Evolutionary conservation across 2,113 vertebrate genomes (phyloP), one percentile per base, ranked within the genome.

Genomic region (Takifugu flavidus): DNA sequence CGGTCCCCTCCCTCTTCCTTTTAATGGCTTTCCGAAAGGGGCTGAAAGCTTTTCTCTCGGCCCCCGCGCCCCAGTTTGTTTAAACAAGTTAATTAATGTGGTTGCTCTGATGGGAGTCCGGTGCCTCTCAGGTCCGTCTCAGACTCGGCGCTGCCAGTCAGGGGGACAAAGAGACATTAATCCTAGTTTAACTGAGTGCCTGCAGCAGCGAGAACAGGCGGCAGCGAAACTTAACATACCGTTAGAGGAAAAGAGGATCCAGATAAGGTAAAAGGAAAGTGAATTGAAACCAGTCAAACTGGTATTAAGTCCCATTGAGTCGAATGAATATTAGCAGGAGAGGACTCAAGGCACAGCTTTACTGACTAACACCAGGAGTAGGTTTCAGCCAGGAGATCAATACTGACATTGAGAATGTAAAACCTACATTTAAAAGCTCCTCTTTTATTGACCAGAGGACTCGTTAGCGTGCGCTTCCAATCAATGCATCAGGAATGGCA

Each of bases 21-120:
- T 79, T 87, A 92, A 92, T 79, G 80, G 86, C 86, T 91, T 90
- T 88, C 89, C 85, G 84, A 92, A 84, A 68, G 71, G 70, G 56
- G 25, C 77, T 91, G 86, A 89, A 91, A 93, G 92, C 85, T 88
- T 90, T 90, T 76, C 66, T 75, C 67, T 67, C 63, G 78, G 59
- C 49, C 61, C 71, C 47, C 64, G 60, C 62, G 34, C 80, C 68
- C 68, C 62, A 79, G 81, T 90, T 93, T 92, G 83, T 91, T 92
- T 92, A 91, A 92, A 89, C 74, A 87, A 80, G 76, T 77, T 80
- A 87, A 90, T 86, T 80, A 89, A 89, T 65, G 79, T 52, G 70
- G 78, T 70, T 80, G 78, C 82, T 87, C 78, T 81, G 82, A 83
- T 71, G 79, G 80, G 77, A 82, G 79, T 82, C 79, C 3, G 70